phyloP scores from a whole-genome alignment of 2,888 invertebrate genomes.

The Nowickia ferox region DNA sequence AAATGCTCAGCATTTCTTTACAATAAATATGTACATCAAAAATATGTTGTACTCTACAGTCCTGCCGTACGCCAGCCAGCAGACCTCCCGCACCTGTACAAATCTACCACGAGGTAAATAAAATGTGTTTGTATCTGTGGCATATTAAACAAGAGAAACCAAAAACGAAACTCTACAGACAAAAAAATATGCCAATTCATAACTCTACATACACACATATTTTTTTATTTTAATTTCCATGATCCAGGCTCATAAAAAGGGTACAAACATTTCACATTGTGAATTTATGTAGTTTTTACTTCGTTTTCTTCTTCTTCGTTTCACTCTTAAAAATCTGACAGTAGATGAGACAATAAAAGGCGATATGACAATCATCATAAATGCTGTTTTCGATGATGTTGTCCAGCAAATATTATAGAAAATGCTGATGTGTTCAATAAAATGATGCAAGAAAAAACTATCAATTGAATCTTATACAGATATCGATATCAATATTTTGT shows the following conservation, averaged over 20 bases:
- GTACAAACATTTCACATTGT: constrained; percentile 33
- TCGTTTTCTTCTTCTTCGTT: constrained; percentile 17
- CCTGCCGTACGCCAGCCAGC: constrained; percentile 23
- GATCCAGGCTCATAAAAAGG: constrained; percentile 53
- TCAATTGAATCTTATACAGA: constrained; percentile 53
- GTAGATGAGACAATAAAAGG: constrained; percentile 74
- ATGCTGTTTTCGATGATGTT: constrained; percentile 48
- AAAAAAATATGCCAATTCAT: constrained; percentile 69
- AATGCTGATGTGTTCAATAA: neutral
- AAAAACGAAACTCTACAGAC: neutral
- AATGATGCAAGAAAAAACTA: constrained; percentile 14
- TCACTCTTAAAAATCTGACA: constrained; percentile 69
- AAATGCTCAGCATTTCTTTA: constrained; percentile 58
- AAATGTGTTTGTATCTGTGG: constrained; percentile 15
- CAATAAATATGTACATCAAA: constrained; percentile 59
- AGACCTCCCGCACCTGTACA: constrained; percentile 70
- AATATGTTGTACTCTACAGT: constrained; percentile 56
- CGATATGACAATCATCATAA: constrained; percentile 72
- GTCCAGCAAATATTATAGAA: constrained; percentile 23
- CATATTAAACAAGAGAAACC: neutral
- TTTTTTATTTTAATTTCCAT: constrained; percentile 1
- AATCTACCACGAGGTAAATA: constrained; percentile 37
- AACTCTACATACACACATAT: constrained; percentile 17
- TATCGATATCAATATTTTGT: constrained; percentile 58
- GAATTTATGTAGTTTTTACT: constrained; percentile 8